phyloP scores from a whole-genome alignment of 2,797 vertebrate species.

The Anniella stebbinsi region DNA sequence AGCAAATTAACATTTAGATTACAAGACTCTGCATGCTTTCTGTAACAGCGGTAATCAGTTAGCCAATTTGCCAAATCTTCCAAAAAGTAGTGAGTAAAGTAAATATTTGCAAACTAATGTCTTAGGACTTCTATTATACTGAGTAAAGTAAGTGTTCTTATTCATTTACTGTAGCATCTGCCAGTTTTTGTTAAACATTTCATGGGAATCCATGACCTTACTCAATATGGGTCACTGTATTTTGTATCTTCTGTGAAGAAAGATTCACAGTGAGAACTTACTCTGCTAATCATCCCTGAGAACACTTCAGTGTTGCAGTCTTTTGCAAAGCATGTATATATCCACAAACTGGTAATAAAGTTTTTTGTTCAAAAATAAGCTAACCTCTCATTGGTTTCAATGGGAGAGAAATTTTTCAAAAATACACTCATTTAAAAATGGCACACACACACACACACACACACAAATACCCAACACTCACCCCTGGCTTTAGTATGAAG shows the following conservation, averaged over 20 bases:
- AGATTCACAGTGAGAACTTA: slow-evolving; percentile 29
- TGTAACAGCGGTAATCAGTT: slow-evolving; percentile 30
- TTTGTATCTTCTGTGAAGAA: slow-evolving; percentile 23
- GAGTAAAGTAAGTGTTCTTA: slow-evolving; percentile 32
- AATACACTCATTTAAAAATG: no score
- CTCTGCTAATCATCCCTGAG: neutral
- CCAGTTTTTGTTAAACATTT: slow-evolving; percentile 43
- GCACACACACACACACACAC: no score
- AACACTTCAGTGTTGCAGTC: neutral
- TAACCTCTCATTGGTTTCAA: no score
- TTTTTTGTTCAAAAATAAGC: slow-evolving; percentile 36
- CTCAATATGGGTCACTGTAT: neutral
- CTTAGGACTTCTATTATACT: slow-evolving; percentile 37
- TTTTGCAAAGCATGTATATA: neutral
- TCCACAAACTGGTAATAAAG: neutral
- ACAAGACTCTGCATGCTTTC: slow-evolving; percentile 33
- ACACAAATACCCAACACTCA: no score
- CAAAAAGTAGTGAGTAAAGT: slow-evolving; percentile 33
- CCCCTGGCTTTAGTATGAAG: no score
- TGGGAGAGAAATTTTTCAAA: no score
- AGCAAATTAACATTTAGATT: slow-evolving; percentile 29
- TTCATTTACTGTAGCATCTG: slow-evolving; percentile 28
- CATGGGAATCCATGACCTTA: slow-evolving; percentile 52
- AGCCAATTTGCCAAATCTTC: slow-evolving; percentile 41
- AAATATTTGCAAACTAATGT: slow-evolving; percentile 46